These are phyloP conservation scores for Lagopus leucura DNA, from an alignment of 2,113 vertebrate species.

Conservation along the genomic window DNA sequence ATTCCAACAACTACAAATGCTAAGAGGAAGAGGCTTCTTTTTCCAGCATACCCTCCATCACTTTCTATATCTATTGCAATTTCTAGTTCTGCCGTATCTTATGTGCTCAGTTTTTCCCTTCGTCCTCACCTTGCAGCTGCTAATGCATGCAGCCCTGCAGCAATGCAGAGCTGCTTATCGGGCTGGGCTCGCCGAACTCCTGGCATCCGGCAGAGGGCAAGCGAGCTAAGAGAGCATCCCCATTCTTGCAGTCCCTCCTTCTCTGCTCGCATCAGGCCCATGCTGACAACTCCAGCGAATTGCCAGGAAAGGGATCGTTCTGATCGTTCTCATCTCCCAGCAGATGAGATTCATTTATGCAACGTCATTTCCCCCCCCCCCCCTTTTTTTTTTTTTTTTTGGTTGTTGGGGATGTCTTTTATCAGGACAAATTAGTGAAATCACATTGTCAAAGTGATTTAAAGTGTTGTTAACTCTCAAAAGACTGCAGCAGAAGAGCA, in stretches of 20 bases:
- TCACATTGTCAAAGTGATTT: constrained; percentile 13
- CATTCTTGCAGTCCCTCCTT: not conserved
- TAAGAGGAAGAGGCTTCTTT: not conserved
- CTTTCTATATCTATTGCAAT: not conserved
- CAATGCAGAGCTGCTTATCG: accelerated
- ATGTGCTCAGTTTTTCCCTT: not conserved
- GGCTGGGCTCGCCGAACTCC: not conserved
- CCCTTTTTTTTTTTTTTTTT: not conserved
- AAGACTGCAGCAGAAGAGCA: not conserved
- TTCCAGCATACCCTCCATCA: accelerated
- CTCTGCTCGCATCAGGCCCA: not conserved
- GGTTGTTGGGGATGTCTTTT: not conserved
- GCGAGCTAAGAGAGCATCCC: not conserved
- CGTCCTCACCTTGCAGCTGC: not conserved
- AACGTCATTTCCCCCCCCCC: not conserved
- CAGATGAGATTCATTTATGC: not conserved
- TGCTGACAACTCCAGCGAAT: not conserved
- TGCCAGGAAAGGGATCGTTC: not conserved
- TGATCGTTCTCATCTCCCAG: not conserved
- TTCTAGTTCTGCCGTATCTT: not conserved
- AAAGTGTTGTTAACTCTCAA: not conserved
- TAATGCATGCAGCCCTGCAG: not conserved
- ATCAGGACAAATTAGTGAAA: not conserved
- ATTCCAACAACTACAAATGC: not conserved
- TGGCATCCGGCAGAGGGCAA: constrained; percentile 46